A percentile compares a stretch with the other conserved stretches of the same genome.
Evolutionary conservation across 1,140 invertebrate genomes (phyloP).

Genomic region (Bombus waltoni): DNA sequence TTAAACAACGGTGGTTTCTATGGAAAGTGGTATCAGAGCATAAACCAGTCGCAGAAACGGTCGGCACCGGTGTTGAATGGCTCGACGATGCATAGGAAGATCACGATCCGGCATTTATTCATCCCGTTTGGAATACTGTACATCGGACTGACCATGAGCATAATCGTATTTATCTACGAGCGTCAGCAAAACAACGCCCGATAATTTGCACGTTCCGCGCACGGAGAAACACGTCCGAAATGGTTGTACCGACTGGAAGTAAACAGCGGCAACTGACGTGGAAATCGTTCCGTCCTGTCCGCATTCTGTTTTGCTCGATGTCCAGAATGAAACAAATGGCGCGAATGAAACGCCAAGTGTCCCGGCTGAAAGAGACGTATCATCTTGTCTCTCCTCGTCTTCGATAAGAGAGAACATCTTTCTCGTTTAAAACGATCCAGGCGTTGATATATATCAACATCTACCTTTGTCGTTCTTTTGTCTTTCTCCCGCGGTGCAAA

Average conservation of each 20-base stretch:
- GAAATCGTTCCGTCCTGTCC: background rate
- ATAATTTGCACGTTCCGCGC: background rate
- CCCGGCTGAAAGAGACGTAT: background rate
- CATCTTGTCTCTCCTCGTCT: background rate
- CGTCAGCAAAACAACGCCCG: background rate
- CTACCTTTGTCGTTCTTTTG: too few relatives aligned
- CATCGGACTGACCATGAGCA: background rate
- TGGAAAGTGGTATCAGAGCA: conserved; percentile 42
- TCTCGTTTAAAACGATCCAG: too few relatives aligned
- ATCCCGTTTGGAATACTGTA: conserved; percentile 41
- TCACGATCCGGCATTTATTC: conserved; percentile 36
- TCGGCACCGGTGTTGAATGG: background rate
- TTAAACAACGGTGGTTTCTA: conserved; percentile 56
- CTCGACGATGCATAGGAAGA: background rate
- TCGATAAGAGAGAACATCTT: background rate
- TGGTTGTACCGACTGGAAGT: background rate
- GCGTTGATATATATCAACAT: too few relatives aligned
- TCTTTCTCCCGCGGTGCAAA: too few relatives aligned
- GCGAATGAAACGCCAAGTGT: background rate
- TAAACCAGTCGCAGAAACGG: background rate
- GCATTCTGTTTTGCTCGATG: background rate
- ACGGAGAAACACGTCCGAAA: background rate
- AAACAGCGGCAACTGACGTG: background rate
- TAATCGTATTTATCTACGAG: conserved; percentile 32
- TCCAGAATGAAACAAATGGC: background rate